phyloP scores from a whole-genome alignment of 2,888 invertebrate species.

The Sympetrum striolatum region DNA sequence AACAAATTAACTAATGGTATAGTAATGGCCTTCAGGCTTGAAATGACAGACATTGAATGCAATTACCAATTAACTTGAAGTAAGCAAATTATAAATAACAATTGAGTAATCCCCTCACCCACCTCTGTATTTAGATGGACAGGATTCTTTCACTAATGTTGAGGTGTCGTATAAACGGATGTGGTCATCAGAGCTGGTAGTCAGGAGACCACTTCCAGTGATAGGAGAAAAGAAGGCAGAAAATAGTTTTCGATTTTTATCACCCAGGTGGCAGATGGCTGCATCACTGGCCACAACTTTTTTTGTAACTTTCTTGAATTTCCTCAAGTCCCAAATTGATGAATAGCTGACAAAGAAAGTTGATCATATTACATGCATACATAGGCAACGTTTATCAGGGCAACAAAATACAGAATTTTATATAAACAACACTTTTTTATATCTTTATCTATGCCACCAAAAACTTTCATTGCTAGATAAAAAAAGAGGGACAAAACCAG shows the following conservation, averaged over 20 bases:
- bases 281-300: neutral
- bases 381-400: neutral
- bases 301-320: neutral
- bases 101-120: neutral
- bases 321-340: neutral
- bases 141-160: constrained; percentile 41
- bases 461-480: too few relatives aligned
- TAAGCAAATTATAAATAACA: too few relatives aligned
- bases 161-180: constrained; percentile 53
- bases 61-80: too few relatives aligned
- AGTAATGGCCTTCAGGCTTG: too few relatives aligned
- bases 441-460: too few relatives aligned
- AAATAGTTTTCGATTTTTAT: constrained; percentile 50
- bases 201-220: constrained; percentile 57
- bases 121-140: constrained; percentile 45
- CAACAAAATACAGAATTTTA: too few relatives aligned
- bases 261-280: neutral
- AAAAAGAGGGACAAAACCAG: too few relatives aligned
- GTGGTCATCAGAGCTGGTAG: constrained; percentile 57
- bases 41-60: too few relatives aligned
- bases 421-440: too few relatives aligned
- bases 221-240: constrained; percentile 60
- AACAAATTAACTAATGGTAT: too few relatives aligned
- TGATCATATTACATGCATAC: neutral
- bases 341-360: neutral